phyloP scores from a whole-genome alignment of 2,797 vertebrate genomes.

The Takifugu rubripes region DNA sequence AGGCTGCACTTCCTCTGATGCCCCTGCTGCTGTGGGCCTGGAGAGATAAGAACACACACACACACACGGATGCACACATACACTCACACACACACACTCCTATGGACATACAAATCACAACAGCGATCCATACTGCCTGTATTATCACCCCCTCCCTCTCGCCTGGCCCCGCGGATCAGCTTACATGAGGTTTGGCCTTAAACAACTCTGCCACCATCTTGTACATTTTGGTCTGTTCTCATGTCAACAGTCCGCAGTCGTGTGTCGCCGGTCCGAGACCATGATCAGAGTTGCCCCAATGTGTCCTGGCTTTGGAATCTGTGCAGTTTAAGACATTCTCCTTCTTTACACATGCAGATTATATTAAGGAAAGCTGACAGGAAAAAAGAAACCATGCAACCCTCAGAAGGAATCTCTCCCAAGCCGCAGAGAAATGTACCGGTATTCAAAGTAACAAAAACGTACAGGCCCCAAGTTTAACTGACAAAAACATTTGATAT shows the following conservation, averaged over 20 bases:
- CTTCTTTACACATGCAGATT: too few species aligned
- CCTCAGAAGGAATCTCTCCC: too few species aligned
- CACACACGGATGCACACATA: slow-evolving; percentile 7
- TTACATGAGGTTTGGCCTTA: slow-evolving; percentile 54
- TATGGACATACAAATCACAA: slow-evolving; percentile 59
- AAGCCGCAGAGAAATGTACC: too few species aligned
- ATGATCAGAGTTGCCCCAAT: too few species aligned
- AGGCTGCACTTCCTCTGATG: slow-evolving; percentile 76
- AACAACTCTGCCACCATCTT: slow-evolving; percentile 32
- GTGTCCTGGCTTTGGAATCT: too few species aligned
- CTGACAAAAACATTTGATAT: too few species aligned
- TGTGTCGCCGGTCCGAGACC: too few species aligned
- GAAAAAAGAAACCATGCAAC: too few species aligned
- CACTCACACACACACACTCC: slow-evolving; percentile 38
- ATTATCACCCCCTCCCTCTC: slow-evolving; percentile 52
- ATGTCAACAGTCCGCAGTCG: slow-evolving; percentile 34
- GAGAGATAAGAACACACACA: slow-evolving; percentile 70
- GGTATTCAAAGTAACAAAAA: too few species aligned
- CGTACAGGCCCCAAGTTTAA: too few species aligned
- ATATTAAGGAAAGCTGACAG: too few species aligned
- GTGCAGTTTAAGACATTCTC: too few species aligned
- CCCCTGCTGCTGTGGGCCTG: slow-evolving; percentile 69
- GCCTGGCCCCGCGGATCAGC: slow-evolving; percentile 49
- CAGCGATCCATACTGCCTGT: slow-evolving; percentile 50
- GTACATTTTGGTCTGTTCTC: slow-evolving; percentile 45